Evolutionary conservation across 2,797 vertebrate genomes (phyloP).

Genomic region (Hybognathus amarus): DNA sequence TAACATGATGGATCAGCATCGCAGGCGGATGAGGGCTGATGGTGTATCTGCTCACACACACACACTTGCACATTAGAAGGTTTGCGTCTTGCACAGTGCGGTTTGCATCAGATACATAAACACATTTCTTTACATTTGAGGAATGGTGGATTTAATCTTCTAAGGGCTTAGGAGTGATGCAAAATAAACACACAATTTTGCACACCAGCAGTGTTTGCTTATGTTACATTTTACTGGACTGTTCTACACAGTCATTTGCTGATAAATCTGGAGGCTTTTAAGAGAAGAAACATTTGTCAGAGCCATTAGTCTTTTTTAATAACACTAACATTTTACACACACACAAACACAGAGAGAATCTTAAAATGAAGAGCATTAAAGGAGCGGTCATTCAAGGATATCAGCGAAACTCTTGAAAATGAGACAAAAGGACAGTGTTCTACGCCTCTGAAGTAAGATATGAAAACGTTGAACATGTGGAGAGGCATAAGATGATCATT

Average conservation of each 20-base stretch:
- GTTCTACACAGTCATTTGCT: background rate
- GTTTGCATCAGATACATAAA: background rate
- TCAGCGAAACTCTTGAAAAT: conserved; percentile 23
- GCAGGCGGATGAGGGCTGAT: conserved; percentile 26
- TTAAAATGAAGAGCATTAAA: conserved; percentile 23
- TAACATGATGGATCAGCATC: conserved; percentile 40
- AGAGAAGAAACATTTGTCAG: background rate
- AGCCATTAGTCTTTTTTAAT: conserved; percentile 17
- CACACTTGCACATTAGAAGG: background rate
- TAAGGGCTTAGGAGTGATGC: background rate
- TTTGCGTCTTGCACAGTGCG: background rate
- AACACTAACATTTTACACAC: background rate
- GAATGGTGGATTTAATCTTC: background rate
- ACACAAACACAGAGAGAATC: background rate
- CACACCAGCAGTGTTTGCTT: background rate
- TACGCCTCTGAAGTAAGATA: conserved; percentile 14
- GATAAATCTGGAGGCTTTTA: conserved; percentile 15
- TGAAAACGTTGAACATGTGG: background rate
- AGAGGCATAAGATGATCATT: background rate
- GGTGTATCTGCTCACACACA: background rate
- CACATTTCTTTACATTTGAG: background rate
- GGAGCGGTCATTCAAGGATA: conserved; percentile 21
- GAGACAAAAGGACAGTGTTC: conserved; percentile 11
- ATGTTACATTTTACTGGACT: background rate
- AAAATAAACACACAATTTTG: background rate